These are phyloP conservation scores for Zaprionus lachaisei DNA, from an alignment of 1,140 invertebrate genomes.

Conservation along the genomic window DNA sequence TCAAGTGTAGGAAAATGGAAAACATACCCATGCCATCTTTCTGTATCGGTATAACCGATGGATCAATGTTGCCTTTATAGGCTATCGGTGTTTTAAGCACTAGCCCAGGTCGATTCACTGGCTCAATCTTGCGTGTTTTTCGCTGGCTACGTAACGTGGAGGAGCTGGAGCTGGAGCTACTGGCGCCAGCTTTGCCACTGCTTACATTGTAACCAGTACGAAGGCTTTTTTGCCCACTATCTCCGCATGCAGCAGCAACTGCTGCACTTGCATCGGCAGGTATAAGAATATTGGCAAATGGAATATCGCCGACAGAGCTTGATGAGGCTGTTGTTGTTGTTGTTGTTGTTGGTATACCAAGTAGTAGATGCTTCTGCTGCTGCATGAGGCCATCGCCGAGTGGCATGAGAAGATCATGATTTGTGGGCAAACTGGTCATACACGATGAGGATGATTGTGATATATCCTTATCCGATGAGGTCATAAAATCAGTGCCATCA, in stretches of 20 bases:
- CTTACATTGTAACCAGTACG: conserved; percentile 21
- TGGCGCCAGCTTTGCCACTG: conserved; percentile 71
- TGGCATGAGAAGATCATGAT: conserved; percentile 70
- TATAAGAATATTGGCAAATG: conserved; percentile 84
- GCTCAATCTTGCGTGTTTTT: conserved; percentile 88
- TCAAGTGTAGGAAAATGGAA: conserved; percentile 41
- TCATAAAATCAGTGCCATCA: conserved; percentile 85
- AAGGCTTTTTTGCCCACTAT: conserved; percentile 6
- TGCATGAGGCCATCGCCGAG: conserved; percentile 66
- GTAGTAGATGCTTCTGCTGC: conserved; percentile 64
- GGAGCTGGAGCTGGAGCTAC: conserved; percentile 34
- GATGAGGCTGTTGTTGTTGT: background rate
- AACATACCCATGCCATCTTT: conserved; percentile 92
- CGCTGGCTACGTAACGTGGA: conserved; percentile 72
- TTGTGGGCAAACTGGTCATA: conserved; percentile 62
- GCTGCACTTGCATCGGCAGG: background rate
- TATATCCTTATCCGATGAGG: conserved; percentile 76
- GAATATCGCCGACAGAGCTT: conserved; percentile 58
- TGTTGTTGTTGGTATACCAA: conserved; percentile 53
- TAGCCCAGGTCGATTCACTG: conserved; percentile 90
- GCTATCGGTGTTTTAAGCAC: conserved; percentile 92
- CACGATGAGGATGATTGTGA: conserved; percentile 72
- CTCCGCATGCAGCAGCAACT: conserved; percentile 10
- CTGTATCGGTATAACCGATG: conserved; percentile 91
- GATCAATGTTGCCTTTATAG: conserved; percentile 91